Base-by-base conservation (phyloP, 2,797 vertebrate genomes). In the Eremophila alpestris region DNA sequence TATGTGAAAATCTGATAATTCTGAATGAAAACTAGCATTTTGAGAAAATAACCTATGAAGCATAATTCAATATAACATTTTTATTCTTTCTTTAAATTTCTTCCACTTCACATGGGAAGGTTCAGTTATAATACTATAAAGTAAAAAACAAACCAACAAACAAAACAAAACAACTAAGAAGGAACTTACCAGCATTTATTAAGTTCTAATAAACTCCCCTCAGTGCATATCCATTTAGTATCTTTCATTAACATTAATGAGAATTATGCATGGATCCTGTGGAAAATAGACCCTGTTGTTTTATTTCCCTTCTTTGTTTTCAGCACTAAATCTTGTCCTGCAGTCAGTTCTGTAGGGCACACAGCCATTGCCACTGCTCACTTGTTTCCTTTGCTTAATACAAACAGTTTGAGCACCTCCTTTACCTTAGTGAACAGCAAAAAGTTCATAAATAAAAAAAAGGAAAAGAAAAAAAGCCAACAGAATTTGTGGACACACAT, bases 191-290 rank as follows among this genome's bases (percentile, higher is more conserved):
- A 70, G 80, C 79, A 97, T 96, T 95, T 95, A 90, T 97, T 95
- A 89, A 71, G 63, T 96, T 97, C 93, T 96, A 89, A 88, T 93
- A 77, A 94, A 93, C 83, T 97, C 73, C 74, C 64, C 51, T 90
- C 81, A 89, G 88, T 95, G 84, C 93, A 38, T 93, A 94, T 94
- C 93, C 90, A 93, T 83, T 87, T 78, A 75, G 70, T 90, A 83
- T 95, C 81, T 96, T 96, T 95, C 95, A 97, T 97, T 97, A 97
- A 95, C 95, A 95, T 97, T 97, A 97, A 96, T 95, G 96, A 95
- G 74, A 92, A 93, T 75, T 90, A 82, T 96, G 68, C 36, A 80
- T 75, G 60, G 76, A 84, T 94, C 86, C 89, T 85, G 94, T 62
- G 89, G 67, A 83, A 82, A 97, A 91, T 26, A 87, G 91, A 34